These are phyloP conservation scores for Metacarcinus magister DNA, from an alignment of 2,888 invertebrate genomes.

Conservation along the genomic window DNA sequence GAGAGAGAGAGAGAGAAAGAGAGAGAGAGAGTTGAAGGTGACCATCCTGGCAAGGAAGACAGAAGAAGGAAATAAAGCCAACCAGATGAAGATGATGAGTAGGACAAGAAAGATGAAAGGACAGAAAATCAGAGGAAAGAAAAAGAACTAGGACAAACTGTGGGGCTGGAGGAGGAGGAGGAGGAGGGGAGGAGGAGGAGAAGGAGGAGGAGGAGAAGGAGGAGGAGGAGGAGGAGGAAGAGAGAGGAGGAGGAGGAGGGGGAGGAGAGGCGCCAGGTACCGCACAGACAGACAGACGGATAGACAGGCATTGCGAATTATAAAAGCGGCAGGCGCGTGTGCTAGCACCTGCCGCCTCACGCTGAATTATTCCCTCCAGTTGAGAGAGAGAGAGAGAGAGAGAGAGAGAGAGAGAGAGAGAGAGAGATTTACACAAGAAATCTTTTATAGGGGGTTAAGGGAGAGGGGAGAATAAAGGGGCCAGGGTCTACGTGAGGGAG, in stretches of 20 bases:
- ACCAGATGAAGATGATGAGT: background rate
- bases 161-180: background rate
- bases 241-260: no score
- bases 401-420: conserved; percentile 26
- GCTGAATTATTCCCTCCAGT: background rate
- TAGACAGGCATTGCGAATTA: background rate
- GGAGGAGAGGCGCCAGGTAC: background rate
- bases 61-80: background rate
- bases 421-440: background rate
- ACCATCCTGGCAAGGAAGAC: background rate
- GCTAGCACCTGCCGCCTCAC: background rate
- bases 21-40: background rate
- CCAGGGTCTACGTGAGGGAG: background rate
- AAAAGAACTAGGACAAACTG: no score
- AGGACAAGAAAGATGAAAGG: background rate
- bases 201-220: background rate
- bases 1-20: conserved; percentile 39
- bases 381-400: background rate
- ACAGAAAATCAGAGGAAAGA: background rate
- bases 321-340: background rate
- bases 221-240: background rate
- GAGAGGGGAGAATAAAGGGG: background rate
- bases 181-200: background rate
- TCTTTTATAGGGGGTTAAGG: background rate
- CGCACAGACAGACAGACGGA: background rate